Evolutionary conservation across 2,797 vertebrate genomes (phyloP).

Genomic region (Enteromius trimaculatus): DNA sequence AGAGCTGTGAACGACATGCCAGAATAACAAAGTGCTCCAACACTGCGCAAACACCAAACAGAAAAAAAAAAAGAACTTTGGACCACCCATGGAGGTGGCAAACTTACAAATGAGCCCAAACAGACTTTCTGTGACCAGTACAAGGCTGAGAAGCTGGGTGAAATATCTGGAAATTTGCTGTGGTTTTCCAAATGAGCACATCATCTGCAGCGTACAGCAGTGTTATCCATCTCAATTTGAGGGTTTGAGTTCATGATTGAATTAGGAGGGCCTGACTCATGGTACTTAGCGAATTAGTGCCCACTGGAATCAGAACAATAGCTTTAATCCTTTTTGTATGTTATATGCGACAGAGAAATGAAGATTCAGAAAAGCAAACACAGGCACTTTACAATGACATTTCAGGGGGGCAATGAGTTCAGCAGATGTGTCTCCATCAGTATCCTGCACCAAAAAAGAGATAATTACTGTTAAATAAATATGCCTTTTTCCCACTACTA

Average conservation of each 20-base stretch:
- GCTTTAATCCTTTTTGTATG: background rate
- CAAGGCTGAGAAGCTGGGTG: constrained; percentile 25
- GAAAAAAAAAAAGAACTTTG: constrained; percentile 63
- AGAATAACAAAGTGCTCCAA: constrained; percentile 74
- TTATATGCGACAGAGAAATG: background rate
- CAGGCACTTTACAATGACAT: background rate
- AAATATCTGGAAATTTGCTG: constrained; percentile 47
- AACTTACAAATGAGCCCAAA: constrained; percentile 65
- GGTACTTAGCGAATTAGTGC: constrained; percentile 63
- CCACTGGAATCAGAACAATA: constrained; percentile 54
- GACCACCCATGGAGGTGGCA: constrained; percentile 75
- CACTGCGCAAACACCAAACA: constrained; percentile 70
- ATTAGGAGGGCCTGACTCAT: constrained; percentile 48
- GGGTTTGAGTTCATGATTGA: constrained; percentile 42
- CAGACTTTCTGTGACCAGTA: constrained; percentile 51
- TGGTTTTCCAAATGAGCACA: constrained; percentile 53
- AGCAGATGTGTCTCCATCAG: background rate
- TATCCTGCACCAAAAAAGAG: background rate
- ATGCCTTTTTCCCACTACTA: background rate
- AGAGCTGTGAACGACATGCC: constrained; percentile 68
- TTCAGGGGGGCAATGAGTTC: background rate
- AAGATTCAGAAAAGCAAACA: background rate
- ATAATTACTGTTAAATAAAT: background rate
- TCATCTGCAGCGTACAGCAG: constrained; percentile 1
- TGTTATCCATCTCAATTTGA: constrained; percentile 39